Conservation (phyloP, 2,113 vertebrate species). For the Coregonus clupeaformis region DNA sequence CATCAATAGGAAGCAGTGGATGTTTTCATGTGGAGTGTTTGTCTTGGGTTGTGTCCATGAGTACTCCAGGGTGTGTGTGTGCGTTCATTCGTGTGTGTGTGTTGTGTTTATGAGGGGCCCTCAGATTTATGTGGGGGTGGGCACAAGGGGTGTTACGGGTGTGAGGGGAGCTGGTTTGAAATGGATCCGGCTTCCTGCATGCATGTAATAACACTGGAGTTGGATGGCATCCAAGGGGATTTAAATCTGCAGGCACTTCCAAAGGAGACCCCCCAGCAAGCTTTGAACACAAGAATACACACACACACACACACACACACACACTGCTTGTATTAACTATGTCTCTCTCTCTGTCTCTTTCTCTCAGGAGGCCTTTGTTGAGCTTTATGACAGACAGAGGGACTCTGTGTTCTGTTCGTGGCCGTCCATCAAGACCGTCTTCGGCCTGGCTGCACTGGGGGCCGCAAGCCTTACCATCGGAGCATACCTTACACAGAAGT, state of each 20-base stretch:
- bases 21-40: conserved; percentile 27
- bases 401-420: conserved; percentile 88
- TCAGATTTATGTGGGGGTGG: conserved; percentile 16
- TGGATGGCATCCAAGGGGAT: conserved; percentile 30
- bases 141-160: neutral
- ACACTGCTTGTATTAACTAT: conserved; percentile 26
- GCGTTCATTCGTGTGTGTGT: neutral
- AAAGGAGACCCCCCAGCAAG: conserved; percentile 27
- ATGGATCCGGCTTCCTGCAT: conserved; percentile 33
- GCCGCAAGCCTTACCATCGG: conserved; percentile 95
- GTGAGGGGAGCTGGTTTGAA: conserved; percentile 19
- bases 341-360: conserved; percentile 30
- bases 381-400: conserved; percentile 87
- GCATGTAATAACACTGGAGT: conserved; percentile 48
- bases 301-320: neutral
- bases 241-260: conserved; percentile 28
- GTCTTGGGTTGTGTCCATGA: conserved; percentile 15
- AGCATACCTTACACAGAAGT: conserved; percentile 95
- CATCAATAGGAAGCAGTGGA: neutral
- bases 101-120: neutral
- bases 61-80: conserved; percentile 11
- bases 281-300: conserved; percentile 2
- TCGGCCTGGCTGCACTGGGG: conserved; percentile 91
- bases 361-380: conserved; percentile 94
- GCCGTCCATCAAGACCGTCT: conserved; percentile 93